Evolutionary conservation across 2,797 vertebrate species (phyloP).

Genomic region (Oryzias sinensis): DNA sequence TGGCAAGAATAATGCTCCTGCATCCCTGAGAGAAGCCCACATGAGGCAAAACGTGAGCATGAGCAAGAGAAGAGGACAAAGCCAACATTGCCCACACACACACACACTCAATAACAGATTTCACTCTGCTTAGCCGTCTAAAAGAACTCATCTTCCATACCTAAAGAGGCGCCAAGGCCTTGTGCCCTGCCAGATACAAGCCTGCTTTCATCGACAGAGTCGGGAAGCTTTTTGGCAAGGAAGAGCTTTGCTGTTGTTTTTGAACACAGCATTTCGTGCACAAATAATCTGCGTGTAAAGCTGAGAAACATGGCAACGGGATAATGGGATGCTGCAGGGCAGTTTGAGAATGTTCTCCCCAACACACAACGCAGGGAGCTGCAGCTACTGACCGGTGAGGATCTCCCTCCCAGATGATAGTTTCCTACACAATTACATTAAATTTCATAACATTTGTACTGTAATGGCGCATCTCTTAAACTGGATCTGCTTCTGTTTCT

Average conservation of each 20-base stretch:
- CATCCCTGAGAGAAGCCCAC: conserved; percentile 59
- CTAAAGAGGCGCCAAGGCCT: conserved; percentile 67
- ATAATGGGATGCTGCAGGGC: conserved; percentile 57
- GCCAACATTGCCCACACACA: conserved; percentile 60
- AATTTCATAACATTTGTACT: conserved; percentile 60
- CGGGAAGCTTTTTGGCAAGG: conserved; percentile 61
- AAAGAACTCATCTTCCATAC: conserved; percentile 61
- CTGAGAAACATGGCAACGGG: conserved; percentile 56
- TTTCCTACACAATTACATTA: conserved; percentile 55
- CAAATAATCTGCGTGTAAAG: conserved; percentile 56
- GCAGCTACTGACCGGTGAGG: conserved; percentile 52
- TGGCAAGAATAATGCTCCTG: conserved; percentile 44
- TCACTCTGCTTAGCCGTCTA: conserved; percentile 55
- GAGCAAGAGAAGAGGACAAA: conserved; percentile 72
- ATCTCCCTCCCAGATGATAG: conserved; percentile 52
- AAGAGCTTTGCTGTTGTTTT: conserved; percentile 60
- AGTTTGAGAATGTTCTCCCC: conserved; percentile 58
- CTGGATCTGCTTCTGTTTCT: conserved; percentile 34
- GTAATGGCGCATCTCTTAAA: conserved; percentile 58
- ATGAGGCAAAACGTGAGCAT: conserved; percentile 61
- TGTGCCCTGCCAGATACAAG: conserved; percentile 65
- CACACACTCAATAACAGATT: not conserved
- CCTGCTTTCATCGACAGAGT: conserved; percentile 66
- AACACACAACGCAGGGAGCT: conserved; percentile 64
- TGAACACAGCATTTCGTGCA: conserved; percentile 57